These are phyloP conservation scores for Ivindomyrus marchei DNA, from an alignment of 2,113 vertebrate genomes.

Conservation along the genomic window DNA sequence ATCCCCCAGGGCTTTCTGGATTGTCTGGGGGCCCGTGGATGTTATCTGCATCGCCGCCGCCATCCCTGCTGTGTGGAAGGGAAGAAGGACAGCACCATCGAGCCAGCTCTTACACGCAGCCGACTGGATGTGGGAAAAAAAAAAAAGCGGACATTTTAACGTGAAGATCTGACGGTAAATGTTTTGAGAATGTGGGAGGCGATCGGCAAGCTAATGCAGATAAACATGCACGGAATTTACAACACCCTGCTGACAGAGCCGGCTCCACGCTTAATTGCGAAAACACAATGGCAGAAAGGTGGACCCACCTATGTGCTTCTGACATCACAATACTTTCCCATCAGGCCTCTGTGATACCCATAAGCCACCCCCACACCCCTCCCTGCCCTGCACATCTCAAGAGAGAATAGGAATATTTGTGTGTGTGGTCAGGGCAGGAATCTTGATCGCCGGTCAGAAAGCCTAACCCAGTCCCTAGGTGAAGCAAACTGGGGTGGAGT, in stretches of 20 bases:
- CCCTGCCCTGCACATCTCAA: background rate
- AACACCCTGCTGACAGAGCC: background rate
- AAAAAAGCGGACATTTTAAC: background rate
- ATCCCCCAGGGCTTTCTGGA: conserved; percentile 65
- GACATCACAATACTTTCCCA: background rate
- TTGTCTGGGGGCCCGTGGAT: conserved; percentile 57
- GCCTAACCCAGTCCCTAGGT: background rate
- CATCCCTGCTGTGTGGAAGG: conserved; percentile 28
- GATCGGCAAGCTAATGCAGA: background rate
- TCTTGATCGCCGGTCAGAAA: background rate
- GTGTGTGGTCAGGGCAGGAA: background rate
- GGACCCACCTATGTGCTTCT: background rate
- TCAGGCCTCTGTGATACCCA: background rate
- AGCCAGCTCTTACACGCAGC: background rate
- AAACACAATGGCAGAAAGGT: background rate
- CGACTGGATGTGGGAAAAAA: background rate
- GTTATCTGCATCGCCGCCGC: conserved; percentile 53
- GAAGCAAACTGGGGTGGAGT: background rate
- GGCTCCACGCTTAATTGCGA: background rate
- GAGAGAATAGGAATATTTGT: background rate
- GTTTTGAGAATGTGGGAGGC: background rate
- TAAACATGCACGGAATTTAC: background rate
- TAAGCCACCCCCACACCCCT: background rate
- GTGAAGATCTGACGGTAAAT: background rate
- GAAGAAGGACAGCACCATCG: background rate